Conservation (phyloP, 2,797 vertebrate genomes). For the Peromyscus attwateri region DNA sequence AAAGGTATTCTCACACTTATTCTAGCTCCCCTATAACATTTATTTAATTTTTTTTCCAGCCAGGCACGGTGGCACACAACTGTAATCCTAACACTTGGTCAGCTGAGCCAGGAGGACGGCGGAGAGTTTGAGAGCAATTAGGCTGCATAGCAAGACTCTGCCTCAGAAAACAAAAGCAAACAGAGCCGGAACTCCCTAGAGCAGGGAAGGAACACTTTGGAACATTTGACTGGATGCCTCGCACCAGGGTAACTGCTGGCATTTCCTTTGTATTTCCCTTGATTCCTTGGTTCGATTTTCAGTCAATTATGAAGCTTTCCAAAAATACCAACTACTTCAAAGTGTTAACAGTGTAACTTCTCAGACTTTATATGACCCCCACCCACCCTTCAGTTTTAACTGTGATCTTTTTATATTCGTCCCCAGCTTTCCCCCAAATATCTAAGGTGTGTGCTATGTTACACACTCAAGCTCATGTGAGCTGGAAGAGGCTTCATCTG, state of each 20-base stretch:
- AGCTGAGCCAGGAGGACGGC: neutral
- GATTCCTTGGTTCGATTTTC: neutral
- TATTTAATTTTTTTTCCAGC: neutral
- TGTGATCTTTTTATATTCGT: neutral
- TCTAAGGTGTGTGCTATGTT: neutral
- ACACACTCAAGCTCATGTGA: neutral
- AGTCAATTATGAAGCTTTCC: neutral
- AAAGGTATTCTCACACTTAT: neutral
- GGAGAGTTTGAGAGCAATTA: neutral
- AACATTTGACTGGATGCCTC: neutral
- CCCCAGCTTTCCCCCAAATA: neutral
- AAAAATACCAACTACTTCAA: neutral
- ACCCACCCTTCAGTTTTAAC: neutral
- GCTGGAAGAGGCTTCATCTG: neutral
- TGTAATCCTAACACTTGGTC: neutral
- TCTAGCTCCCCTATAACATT: neutral
- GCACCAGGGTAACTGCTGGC: neutral
- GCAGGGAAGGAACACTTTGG: neutral
- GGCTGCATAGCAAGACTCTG: neutral
- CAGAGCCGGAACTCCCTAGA: too few species aligned
- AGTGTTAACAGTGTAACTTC: neutral
- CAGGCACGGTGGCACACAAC: neutral
- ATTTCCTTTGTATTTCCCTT: constrained; percentile 5
- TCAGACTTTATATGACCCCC: neutral
- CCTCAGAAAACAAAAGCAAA: neutral